phyloP scores from a whole-genome alignment of 1,140 invertebrate species.

The Batillaria attramentaria region DNA sequence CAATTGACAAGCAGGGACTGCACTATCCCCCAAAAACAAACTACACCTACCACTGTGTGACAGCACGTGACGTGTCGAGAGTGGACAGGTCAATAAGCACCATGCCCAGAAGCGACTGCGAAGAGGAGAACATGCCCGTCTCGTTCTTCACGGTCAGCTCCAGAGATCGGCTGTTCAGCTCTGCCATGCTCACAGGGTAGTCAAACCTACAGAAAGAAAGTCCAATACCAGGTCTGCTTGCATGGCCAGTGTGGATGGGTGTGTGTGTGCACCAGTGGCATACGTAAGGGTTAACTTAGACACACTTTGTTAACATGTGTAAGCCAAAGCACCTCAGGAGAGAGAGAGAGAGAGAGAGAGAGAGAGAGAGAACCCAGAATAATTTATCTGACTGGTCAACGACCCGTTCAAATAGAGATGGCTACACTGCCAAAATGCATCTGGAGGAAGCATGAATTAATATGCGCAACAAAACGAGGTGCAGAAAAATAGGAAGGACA shows the following conservation, averaged over 20 bases:
- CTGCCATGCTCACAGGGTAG: slow-evolving; percentile 58
- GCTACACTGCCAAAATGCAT: too few relatives aligned
- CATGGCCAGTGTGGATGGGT: not conserved
- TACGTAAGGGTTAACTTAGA: not conserved
- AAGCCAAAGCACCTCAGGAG: too few relatives aligned
- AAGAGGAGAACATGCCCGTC: slow-evolving; percentile 63
- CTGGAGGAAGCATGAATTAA: too few relatives aligned
- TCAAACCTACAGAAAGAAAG: slow-evolving; percentile 61
- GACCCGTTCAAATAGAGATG: too few relatives aligned
- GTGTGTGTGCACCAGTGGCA: not conserved
- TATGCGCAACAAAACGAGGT: too few relatives aligned
- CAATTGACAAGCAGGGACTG: not conserved
- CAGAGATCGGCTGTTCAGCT: slow-evolving; percentile 50
- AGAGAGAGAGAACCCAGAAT: too few relatives aligned
- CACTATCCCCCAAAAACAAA: not conserved
- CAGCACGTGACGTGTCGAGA: slow-evolving; percentile 59
- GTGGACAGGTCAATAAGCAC: slow-evolving; percentile 57
- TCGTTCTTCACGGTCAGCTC: slow-evolving; percentile 68
- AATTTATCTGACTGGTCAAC: too few relatives aligned
- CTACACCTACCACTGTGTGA: slow-evolving; percentile 65
- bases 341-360: too few relatives aligned
- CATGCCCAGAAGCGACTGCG: slow-evolving; percentile 61
- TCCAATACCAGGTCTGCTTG: not conserved
- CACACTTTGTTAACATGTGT: not conserved
- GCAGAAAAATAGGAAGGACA: slow-evolving; percentile 12